Percentiles rank a stretch among this genome's conserved stretches.
Conservation (phyloP, 2,888 invertebrate genomes). For the Catocala sponsa region DNA sequence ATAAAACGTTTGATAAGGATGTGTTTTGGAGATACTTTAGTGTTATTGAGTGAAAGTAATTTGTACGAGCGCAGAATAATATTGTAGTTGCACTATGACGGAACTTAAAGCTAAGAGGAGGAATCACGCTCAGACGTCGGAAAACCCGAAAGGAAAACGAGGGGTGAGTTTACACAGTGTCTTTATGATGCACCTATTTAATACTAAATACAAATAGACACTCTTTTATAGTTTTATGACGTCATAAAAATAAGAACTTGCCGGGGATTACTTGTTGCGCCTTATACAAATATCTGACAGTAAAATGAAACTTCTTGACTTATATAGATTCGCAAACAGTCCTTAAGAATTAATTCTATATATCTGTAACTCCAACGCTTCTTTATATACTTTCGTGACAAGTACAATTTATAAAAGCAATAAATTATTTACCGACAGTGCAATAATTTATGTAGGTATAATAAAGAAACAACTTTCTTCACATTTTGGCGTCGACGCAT, state of each 20-base stretch:
- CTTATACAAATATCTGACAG: too few relatives aligned
- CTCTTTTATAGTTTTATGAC: too few relatives aligned
- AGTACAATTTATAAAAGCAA: too few relatives aligned
- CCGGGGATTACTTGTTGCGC: too few relatives aligned
- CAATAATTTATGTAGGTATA: too few relatives aligned
- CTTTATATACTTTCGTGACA: too few relatives aligned
- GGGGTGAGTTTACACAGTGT: slow-evolving; percentile 68
- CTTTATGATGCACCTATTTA: background rate
- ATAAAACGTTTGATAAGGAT: slow-evolving; percentile 42
- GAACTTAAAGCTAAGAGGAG: slow-evolving; percentile 58
- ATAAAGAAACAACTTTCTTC: background rate
- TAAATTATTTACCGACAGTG: too few relatives aligned
- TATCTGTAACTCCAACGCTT: too few relatives aligned
- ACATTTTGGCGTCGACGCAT: background rate
- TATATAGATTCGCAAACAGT: too few relatives aligned
- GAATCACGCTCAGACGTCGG: slow-evolving; percentile 65
- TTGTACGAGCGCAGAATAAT: slow-evolving; percentile 32
- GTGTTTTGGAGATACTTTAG: slow-evolving; percentile 45
- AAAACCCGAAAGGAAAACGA: slow-evolving; percentile 74
- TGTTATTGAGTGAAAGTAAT: slow-evolving; percentile 52
- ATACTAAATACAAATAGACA: background rate
- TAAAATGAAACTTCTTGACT: too few relatives aligned
- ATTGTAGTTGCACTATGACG: slow-evolving; percentile 44
- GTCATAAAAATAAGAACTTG: too few relatives aligned
- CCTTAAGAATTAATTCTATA: too few relatives aligned